A percentile compares a stretch with the other conserved stretches of the same genome.
Conservation (phyloP, 2,888 invertebrate genomes). For the Metalampra italica region DNA sequence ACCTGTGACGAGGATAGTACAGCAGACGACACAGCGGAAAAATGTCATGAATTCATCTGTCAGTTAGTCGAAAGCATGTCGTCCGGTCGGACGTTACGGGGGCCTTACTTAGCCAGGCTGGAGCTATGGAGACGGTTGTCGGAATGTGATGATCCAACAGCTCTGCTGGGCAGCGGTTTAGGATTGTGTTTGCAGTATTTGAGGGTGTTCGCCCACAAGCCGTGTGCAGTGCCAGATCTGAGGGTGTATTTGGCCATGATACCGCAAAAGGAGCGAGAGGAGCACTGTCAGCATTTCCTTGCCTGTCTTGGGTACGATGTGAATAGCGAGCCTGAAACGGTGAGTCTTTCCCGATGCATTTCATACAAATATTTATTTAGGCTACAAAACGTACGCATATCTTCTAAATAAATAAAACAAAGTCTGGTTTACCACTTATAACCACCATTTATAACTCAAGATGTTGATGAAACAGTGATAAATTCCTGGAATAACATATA, state of each 20-base stretch:
- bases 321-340: constrained; percentile 80
- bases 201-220: constrained; percentile 89
- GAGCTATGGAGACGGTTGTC: constrained; percentile 84
- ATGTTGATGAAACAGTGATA: too few relatives aligned
- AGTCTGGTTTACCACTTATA: too few relatives aligned
- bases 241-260: constrained; percentile 85
- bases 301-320: constrained; percentile 82
- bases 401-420: too few relatives aligned
- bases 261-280: constrained; percentile 79
- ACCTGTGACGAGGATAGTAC: constrained; percentile 28
- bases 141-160: constrained; percentile 71
- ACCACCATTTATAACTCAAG: too few relatives aligned
- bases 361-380: too few relatives aligned
- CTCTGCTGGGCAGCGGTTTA: constrained; percentile 80
- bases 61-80: constrained; percentile 72
- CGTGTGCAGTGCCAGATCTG: constrained; percentile 91
- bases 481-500: too few relatives aligned
- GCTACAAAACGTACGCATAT: too few relatives aligned
- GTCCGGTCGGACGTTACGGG: constrained; percentile 79
- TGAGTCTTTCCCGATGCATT: constrained; percentile 66
- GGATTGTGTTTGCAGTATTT: constrained; percentile 89
- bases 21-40: constrained; percentile 63
- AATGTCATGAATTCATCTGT: constrained; percentile 66
- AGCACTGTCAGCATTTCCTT: constrained; percentile 78
- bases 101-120: constrained; percentile 88